Percentiles rank a stretch among this genome's conserved stretches.
Evolutionary conservation across 2,888 invertebrate species (phyloP).

Genomic region (Oligia fasciuncula): DNA sequence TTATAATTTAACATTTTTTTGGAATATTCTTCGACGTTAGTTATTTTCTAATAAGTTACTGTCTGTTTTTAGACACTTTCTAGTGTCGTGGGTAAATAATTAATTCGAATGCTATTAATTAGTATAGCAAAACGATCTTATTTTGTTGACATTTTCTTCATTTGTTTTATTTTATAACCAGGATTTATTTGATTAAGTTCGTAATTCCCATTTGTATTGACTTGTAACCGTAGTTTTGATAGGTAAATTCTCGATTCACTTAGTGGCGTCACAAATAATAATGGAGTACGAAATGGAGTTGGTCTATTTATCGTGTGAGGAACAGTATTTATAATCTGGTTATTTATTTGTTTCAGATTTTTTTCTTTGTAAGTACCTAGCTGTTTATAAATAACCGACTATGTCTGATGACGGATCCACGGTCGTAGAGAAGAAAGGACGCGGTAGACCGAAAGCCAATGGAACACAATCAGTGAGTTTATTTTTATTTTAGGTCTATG

Average conservation of each 20-base stretch:
- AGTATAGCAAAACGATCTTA: conserved; percentile 19
- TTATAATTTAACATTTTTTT: neutral
- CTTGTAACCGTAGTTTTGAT: neutral
- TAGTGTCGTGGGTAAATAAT: conserved; percentile 32
- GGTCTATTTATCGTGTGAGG: conserved; percentile 4
- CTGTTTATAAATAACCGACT: conserved; percentile 70
- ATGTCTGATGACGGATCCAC: conserved; percentile 90
- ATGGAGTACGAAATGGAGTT: conserved; percentile 46
- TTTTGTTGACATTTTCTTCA: conserved; percentile 44
- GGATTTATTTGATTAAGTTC: neutral
- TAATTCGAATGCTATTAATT: conserved; percentile 35
- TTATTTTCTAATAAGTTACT: neutral
- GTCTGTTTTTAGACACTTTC: neutral
- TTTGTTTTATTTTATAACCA: conserved; percentile 12
- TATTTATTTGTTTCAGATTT: conserved; percentile 73
- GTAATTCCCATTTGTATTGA: neutral
- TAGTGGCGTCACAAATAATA: conserved; percentile 50
- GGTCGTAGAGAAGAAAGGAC: conserved; percentile 88
- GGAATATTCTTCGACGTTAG: neutral
- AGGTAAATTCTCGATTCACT: neutral
- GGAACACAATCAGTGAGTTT: conserved; percentile 85
- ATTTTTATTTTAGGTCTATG: neutral
- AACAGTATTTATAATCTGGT: conserved; percentile 1
- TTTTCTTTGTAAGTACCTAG: conserved; percentile 64
- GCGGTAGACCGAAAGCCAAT: conserved; percentile 88